Evolutionary conservation across 2,888 invertebrate species (phyloP), one percentile per base, ranked within the genome.

Genomic region (Lasioglossum morio): DNA sequence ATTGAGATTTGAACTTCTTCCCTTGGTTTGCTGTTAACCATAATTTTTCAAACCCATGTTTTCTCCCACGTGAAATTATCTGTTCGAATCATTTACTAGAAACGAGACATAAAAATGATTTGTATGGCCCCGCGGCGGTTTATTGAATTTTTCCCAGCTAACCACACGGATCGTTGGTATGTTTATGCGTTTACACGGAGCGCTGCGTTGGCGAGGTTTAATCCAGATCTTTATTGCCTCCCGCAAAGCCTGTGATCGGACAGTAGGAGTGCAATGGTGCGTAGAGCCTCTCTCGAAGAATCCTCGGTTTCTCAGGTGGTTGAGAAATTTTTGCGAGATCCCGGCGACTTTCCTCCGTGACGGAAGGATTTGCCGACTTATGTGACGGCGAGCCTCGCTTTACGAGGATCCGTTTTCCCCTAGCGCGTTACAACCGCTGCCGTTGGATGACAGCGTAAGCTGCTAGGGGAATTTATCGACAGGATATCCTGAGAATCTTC

Each of bases 181-280:
- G 80, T 89, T 89, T 85, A 85, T 85, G 85, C 82, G 82, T 81
- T 77, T 85, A 72, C 79, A 81, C 48, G 74, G 53, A 30, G 76
- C 72, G 60, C 72, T 48, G 40, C n/a, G 77, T 78, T 40, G 23
- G 69, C 72, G 76, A 70, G 82, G 82, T 88, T 91, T 90, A 89
- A 91, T 90, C 89, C 91, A 89, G 88, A 92, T 89, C 87, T 91
- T 92, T 92, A 92, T 88, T 91, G 86, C 83, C 77, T 34, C 72
- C 78, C 46, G 80, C 86, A 72, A 83, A 82, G 80, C 19, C 23
- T 23, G 34, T 19, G 66, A 10, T 19, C 66, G 63, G 19, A 63
- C 63, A 63, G 30, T 63, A 63, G 63, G 27, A 63, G 63, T 16
- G 30, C 63, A 63, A 16, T 8, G 63, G 63, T 1, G 30, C 63